Base-by-base conservation (phyloP, 2,888 invertebrate genomes). In the Scrobipalpa costella region DNA sequence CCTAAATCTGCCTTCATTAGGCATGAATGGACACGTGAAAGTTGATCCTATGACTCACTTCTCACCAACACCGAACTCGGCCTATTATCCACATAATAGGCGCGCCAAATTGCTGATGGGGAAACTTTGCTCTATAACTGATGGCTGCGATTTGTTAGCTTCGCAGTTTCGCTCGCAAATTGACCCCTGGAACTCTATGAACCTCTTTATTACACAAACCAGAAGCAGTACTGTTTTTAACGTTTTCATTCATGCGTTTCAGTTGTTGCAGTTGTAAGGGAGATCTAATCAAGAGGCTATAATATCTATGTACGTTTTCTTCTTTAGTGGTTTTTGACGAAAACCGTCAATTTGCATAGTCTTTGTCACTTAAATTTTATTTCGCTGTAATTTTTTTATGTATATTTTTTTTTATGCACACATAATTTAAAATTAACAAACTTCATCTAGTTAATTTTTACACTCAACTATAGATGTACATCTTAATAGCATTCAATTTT, bases 81-180 rank as follows among this genome's bases (percentile, higher is more conserved):
- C 70, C 81, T 79, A 80, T 84, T 85, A 85, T 76, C 77, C 75
- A 59, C 71, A 72, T 83, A 84, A 86, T 81, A 77, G 79, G 76
- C 81, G 76, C 71, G 75, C 78, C 79, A 84, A 87, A 86, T 85
- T 84, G 81, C 81, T 84, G 82, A 86, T 85, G 84, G 80, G 73
- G 81, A 81, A 86, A 87, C 83, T 87, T 85, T 7, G 76, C 82
- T 86, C 84, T 27, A 76, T 80, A 84, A 86, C 84, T 83, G 86
- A 87, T 86, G 81, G 83, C 69, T 72, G 75, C 77, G 80, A 86
- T 88, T 86, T 84, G 86, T 87, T 80, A 83, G 72, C 74, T 73
- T 64, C 63, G 34, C 62, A 68, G 64, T 68, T 68, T 38, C 63
- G 65, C 69, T 66, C 63, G 67, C 67, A 69, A 77, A 78, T 74